A percentile compares a stretch with the other conserved stretches of the same genome.
Conservation (phyloP, 2,888 invertebrate species). For the Campoletis raptor region DNA sequence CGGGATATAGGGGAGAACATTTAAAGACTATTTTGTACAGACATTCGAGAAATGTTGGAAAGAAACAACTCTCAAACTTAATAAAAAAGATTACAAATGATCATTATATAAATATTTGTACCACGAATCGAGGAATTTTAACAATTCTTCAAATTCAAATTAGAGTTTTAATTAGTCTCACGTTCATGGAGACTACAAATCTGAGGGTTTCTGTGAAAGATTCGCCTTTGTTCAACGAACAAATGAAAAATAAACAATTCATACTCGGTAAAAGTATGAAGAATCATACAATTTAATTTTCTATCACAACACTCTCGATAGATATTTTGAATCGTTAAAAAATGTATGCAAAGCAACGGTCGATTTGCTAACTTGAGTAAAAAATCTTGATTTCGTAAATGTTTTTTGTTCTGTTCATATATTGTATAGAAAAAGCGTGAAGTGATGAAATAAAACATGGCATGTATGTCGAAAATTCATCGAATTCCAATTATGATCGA, state of each 20-base stretch:
- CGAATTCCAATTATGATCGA: conserved; percentile 23
- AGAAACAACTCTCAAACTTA: neutral
- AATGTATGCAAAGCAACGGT: neutral
- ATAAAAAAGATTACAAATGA: neutral
- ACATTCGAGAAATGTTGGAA: neutral
- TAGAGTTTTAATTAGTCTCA: neutral
- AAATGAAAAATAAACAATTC: neutral
- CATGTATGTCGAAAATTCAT: neutral
- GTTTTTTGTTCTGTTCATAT: neutral
- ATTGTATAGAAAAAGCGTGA: neutral
- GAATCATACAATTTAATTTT: neutral
- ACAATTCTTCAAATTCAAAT: no score
- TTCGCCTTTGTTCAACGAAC: neutral
- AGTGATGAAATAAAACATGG: conserved; percentile 4
- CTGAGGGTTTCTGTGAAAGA: neutral
- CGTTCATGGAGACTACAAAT: neutral
- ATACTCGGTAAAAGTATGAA: neutral
- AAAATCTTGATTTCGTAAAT: conserved; percentile 10
- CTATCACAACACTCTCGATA: neutral
- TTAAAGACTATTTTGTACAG: neutral
- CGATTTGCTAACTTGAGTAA: neutral
- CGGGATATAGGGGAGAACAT: conserved; percentile 9
- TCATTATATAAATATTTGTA: neutral
- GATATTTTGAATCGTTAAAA: neutral
- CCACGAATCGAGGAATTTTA: no score